These are phyloP conservation scores for Tachina grossa DNA, from an alignment of 2,888 invertebrate species.

Conservation along the genomic window DNA sequence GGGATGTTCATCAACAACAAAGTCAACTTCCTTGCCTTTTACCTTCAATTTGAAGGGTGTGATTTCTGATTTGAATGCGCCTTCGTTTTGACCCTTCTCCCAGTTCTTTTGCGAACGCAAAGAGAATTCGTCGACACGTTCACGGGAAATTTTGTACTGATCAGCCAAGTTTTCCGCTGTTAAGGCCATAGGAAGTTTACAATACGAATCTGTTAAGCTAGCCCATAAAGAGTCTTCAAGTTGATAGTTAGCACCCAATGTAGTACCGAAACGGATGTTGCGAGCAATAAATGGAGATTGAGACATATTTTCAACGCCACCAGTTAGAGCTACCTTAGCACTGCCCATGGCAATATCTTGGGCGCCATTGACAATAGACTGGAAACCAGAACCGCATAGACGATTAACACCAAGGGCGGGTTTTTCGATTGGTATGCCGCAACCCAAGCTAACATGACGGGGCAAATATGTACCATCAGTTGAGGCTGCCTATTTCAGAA, in stretches of 20 bases:
- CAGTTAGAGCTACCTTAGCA: conserved; percentile 93
- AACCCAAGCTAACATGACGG: conserved; percentile 92
- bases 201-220: conserved; percentile 93
- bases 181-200: conserved; percentile 96
- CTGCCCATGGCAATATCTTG: conserved; percentile 95
- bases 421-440: conserved; percentile 92
- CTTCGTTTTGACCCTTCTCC: conserved; percentile 94
- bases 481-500: conserved; percentile 86
- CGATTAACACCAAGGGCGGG: conserved; percentile 96
- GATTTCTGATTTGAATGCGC: conserved; percentile 95
- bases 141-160: conserved; percentile 90
- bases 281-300: conserved; percentile 94
- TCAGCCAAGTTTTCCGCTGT: conserved; percentile 97
- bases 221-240: conserved; percentile 96
- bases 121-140: conserved; percentile 93
- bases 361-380: conserved; percentile 94
- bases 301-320: conserved; percentile 98
- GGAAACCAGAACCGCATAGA: conserved; percentile 98
- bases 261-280: conserved; percentile 93
- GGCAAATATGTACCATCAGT: conserved; percentile 93
- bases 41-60: conserved; percentile 92
- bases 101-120: conserved; percentile 93
- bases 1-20: conserved; percentile 90
- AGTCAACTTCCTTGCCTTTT: conserved; percentile 90
- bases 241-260: conserved; percentile 89